phyloP scores from a whole-genome alignment of 1,140 invertebrate species.

The Bradysia coprophila region DNA sequence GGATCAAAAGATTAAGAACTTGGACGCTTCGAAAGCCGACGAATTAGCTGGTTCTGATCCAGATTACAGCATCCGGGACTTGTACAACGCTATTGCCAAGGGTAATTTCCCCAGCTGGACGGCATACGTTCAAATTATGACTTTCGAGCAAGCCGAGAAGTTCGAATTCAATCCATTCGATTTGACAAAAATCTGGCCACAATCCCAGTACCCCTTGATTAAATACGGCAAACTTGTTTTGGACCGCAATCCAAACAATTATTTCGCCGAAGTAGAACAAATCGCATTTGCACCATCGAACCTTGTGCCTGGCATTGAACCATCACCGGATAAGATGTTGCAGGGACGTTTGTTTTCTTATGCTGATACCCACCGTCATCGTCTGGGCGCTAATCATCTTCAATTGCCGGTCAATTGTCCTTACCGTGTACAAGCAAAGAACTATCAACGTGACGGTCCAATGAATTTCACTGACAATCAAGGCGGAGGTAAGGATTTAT shows the following conservation, averaged over 20 bases:
- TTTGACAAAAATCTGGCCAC: constrained; percentile 86
- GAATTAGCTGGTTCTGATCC: constrained; percentile 59
- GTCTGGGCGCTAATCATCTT: constrained; percentile 80
- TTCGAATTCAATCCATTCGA: constrained; percentile 79
- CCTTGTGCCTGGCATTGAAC: constrained; percentile 78
- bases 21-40: constrained; percentile 50
- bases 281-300: constrained; percentile 84
- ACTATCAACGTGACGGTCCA: constrained; percentile 81
- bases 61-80: constrained; percentile 73
- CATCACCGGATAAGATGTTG: constrained; percentile 89
- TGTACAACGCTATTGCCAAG: constrained; percentile 75
- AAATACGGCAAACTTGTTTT: constrained; percentile 81
- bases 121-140: constrained; percentile 62
- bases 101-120: constrained; percentile 71
- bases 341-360: constrained; percentile 90
- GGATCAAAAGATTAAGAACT: constrained; percentile 77
- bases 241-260: constrained; percentile 79
- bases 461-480: constrained; percentile 43
- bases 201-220: constrained; percentile 76
- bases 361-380: constrained; percentile 83
- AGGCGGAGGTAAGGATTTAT: no score
- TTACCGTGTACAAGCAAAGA: constrained; percentile 39
- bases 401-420: constrained; percentile 95
- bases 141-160: constrained; percentile 46
- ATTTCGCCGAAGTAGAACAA: constrained; percentile 92